A percentile compares a stretch with the other conserved stretches of the same genome.
These are phyloP conservation scores for Bactericera cockerelli DNA, from an alignment of 1,140 invertebrate genomes.

Conservation along the genomic window DNA sequence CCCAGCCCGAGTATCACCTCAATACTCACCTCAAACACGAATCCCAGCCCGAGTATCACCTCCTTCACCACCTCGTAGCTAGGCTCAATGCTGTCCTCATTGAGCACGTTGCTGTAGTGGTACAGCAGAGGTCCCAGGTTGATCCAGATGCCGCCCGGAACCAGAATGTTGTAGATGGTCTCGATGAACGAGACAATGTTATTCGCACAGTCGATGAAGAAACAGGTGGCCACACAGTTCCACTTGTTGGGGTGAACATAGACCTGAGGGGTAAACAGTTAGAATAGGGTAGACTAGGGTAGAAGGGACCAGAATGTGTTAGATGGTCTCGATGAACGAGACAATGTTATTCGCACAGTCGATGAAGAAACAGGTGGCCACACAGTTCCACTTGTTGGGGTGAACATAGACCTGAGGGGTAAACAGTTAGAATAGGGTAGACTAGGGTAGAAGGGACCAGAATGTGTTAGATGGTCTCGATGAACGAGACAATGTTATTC, in stretches of 20 bases:
- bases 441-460: too few species aligned
- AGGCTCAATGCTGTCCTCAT: constrained; percentile 86
- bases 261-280: constrained; percentile 37
- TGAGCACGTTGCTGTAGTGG: constrained; percentile 79
- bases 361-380: constrained; percentile 95
- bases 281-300: too few species aligned
- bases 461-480: constrained; percentile 86
- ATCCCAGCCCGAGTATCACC: constrained; percentile 74
- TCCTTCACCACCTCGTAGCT: constrained; percentile 69
- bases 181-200: constrained; percentile 93
- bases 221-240: constrained; percentile 90
- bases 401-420: constrained; percentile 51
- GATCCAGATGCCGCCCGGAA: constrained; percentile 73
- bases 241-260: constrained; percentile 60
- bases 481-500: constrained; percentile 84
- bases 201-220: constrained; percentile 96
- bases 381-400: constrained; percentile 69
- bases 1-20: too few species aligned
- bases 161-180: constrained; percentile 80
- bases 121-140: constrained; percentile 88
- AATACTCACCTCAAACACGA: constrained; percentile 62
- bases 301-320: constrained; percentile 78
- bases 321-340: constrained; percentile 87
- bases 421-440: too few species aligned
- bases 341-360: constrained; percentile 95